These are phyloP conservation scores for Cenopis cana DNA, from an alignment of 2,888 invertebrate species.

Conservation along the genomic window DNA sequence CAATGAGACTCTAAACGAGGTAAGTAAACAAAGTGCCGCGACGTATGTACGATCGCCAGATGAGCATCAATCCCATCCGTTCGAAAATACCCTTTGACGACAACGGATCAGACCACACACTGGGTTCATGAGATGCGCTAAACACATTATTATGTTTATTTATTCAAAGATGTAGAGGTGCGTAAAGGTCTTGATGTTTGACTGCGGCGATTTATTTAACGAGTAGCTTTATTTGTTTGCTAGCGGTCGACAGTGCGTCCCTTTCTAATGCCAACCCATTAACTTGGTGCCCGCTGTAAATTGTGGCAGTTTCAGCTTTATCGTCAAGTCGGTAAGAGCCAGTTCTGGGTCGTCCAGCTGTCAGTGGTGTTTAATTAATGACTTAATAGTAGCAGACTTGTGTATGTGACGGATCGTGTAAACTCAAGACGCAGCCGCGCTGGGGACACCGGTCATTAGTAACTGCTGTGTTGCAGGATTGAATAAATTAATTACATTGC, in stretches of 20 bases:
- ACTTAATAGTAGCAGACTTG: conserved; percentile 71
- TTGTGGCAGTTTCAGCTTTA: conserved; percentile 67
- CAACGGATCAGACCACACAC: conserved; percentile 39
- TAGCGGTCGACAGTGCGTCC: conserved; percentile 58
- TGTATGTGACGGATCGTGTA: conserved; percentile 50
- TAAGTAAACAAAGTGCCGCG: conserved; percentile 28
- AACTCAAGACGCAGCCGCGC: conserved; percentile 40
- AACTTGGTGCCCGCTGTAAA: conserved; percentile 62
- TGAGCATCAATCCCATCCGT: conserved; percentile 15
- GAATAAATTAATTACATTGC: conserved; percentile 30
- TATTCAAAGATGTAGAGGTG: conserved; percentile 68
- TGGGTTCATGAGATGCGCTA: conserved; percentile 51
- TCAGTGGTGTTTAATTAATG: conserved; percentile 68
- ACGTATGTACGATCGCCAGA: not conserved
- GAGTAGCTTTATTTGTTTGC: conserved; percentile 77
- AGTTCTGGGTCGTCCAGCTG: conserved; percentile 49
- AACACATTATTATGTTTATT: conserved; percentile 70
- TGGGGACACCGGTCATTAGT: conserved; percentile 42
- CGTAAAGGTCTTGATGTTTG: conserved; percentile 74
- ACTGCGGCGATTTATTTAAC: conserved; percentile 76
- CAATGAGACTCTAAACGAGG: conserved; percentile 13
- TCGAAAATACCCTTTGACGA: conserved; percentile 18
- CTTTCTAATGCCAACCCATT: conserved; percentile 72
- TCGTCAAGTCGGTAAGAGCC: conserved; percentile 55
- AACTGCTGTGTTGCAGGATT: conserved; percentile 35